Conservation (phyloP, 2,888 invertebrate genomes). For the Thyatira batis region DNA sequence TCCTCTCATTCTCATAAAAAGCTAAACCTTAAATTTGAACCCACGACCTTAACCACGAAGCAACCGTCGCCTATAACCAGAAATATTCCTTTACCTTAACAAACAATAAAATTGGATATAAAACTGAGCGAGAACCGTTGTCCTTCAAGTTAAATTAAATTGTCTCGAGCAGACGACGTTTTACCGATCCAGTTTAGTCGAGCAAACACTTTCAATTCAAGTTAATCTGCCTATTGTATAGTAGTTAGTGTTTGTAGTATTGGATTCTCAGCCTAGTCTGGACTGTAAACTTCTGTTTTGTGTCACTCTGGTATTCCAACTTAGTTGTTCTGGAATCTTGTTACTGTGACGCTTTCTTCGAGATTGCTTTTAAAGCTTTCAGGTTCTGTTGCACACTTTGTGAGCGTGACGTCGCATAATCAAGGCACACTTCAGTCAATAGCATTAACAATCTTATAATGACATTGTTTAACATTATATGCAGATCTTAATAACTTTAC, state of each 20-base stretch:
- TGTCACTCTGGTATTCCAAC: slow-evolving; percentile 24
- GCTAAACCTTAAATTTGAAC: too few relatives aligned
- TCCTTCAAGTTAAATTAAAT: slow-evolving; percentile 1
- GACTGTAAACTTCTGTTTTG: background rate
- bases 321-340: slow-evolving; percentile 19
- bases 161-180: slow-evolving; percentile 9
- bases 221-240: slow-evolving; percentile 35
- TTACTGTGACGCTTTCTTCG: background rate
- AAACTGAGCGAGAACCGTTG: background rate
- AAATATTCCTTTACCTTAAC: background rate
- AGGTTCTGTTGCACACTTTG: too few relatives aligned
- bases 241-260: slow-evolving; percentile 24
- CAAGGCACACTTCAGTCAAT: too few relatives aligned
- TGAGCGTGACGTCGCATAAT: too few relatives aligned
- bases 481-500: too few relatives aligned
- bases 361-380: background rate
- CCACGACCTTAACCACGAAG: too few relatives aligned
- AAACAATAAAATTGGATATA: background rate
- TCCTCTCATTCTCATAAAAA: too few relatives aligned
- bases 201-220: slow-evolving; percentile 15
- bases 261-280: slow-evolving; percentile 21
- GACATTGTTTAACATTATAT: too few relatives aligned
- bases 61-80: too few relatives aligned
- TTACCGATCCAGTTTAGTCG: background rate
- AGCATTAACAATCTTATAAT: too few relatives aligned